Base-by-base conservation (phyloP, 2,113 vertebrate genomes). In the Corvus moneduloides region DNA sequence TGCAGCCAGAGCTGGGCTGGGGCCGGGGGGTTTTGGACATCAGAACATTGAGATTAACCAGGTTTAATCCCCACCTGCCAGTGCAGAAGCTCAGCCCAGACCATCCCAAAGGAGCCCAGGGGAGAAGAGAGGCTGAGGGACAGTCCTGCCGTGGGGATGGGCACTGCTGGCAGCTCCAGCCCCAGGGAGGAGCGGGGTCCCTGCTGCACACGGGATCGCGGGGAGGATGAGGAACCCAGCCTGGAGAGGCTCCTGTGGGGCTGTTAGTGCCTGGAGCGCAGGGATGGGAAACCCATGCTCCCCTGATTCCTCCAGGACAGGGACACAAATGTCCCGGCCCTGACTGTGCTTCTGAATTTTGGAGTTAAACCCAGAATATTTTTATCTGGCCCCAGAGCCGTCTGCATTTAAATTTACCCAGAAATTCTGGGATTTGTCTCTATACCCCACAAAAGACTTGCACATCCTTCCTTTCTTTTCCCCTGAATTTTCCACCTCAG, bases 371-470 rank as follows among this genome's bases (percentile, higher is more conserved):
- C 37, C 16, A 32, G 20, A n/a, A 19, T 16, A 7, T 13, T 82
- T 77, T 52, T 4, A 43, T 2, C 37, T 16, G 27, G 13, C n/a
- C n/a, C 16, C 22, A 19, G 64, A 62, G 35, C 7, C 5, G 8
- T 67, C 32, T 41, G 7, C 5, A 28, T 51, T 71, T 41, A 20
- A 21, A 37, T 44, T 18, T 6, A 23, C 19, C 26, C 27, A 4
- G 13, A 33, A 61, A 27, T 16, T 19, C 43, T 62, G 52, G 17
- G 37, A 2, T 17, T 24, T 46, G 15, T 56, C 56, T 17, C 64
- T 24, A 2, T 3, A 9, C 9, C 24, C 16, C 35, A 1, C 1
- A 4, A 2, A 14, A 39, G 17, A 6, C 18, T 20, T 12, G 43
- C 43, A 2, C 26, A 30, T 10, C 46, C 11, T 24, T 16, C n/a